Evolutionary conservation across 2,888 invertebrate genomes (phyloP).

Genomic region (Pristionchus maxplancki): DNA sequence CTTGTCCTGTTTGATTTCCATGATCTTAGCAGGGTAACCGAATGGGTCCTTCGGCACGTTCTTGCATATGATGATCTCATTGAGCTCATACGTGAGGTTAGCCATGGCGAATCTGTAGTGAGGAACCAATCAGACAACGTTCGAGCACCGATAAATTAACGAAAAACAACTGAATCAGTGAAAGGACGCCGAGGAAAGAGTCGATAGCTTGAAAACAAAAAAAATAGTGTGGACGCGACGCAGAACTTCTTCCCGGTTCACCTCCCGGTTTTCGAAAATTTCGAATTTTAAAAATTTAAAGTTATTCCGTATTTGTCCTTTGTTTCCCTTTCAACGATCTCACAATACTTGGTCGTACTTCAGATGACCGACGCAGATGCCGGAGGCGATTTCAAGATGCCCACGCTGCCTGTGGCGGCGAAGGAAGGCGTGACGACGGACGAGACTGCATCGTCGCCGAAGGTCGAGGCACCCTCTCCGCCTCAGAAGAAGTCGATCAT

Average conservation of each 20-base stretch:
- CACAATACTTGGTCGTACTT: background rate
- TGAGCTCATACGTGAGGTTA: background rate
- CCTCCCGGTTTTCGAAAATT: background rate
- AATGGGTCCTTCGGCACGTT: background rate
- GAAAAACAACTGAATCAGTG: background rate
- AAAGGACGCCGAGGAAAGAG: background rate
- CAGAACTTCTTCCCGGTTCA: background rate
- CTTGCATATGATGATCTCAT: background rate
- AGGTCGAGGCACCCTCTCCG: background rate
- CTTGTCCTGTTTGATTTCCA: background rate
- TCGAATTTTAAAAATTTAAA: slow-evolving; percentile 10
- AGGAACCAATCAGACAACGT: background rate
- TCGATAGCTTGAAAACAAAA: slow-evolving; percentile 12
- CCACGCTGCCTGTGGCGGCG: slow-evolving; percentile 32
- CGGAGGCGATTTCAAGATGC: slow-evolving; percentile 47
- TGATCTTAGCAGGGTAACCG: slow-evolving; percentile 16
- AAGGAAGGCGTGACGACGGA: background rate
- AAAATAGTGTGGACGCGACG: background rate
- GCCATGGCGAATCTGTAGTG: background rate
- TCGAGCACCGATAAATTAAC: background rate
- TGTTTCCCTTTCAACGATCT: background rate
- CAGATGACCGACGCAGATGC: slow-evolving; percentile 44
- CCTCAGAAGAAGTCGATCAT: slow-evolving; percentile 54
- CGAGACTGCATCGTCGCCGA: background rate
- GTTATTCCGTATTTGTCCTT: background rate